Evolutionary conservation across 1,140 invertebrate species (phyloP).

Genomic region (Armadillidium nasatum): DNA sequence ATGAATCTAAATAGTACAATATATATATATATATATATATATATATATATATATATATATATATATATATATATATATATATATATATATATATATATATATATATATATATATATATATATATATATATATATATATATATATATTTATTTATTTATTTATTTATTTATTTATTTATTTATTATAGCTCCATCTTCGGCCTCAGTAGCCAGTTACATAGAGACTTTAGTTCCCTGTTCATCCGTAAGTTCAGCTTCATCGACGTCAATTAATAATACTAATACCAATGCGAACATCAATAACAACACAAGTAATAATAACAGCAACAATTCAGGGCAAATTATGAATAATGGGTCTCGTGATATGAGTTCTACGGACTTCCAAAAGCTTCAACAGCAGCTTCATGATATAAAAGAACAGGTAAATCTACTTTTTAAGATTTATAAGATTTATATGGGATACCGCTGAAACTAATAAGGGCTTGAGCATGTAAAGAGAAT

Average conservation of each 20-base stretch:
- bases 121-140: conserved; percentile 20
- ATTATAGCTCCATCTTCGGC: not conserved
- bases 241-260: not conserved
- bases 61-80: too few relatives aligned
- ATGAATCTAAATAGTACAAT: too few relatives aligned
- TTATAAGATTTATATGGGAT: too few relatives aligned
- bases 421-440: conserved; percentile 52
- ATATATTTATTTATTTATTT: not conserved
- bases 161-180: too few relatives aligned
- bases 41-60: too few relatives aligned
- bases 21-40: too few relatives aligned
- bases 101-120: conserved; percentile 20
- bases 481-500: too few relatives aligned
- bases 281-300: conserved; percentile 26
- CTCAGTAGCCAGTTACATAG: not conserved
- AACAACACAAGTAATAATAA: conserved; percentile 26
- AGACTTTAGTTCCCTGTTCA: not conserved
- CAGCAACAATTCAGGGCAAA: conserved; percentile 41
- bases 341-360: conserved; percentile 68
- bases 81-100: not conserved
- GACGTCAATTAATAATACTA: conserved; percentile 5
- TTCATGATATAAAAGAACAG: conserved; percentile 96
- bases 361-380: conserved; percentile 72
- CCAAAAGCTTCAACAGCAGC: conserved; percentile 89
- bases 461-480: too few relatives aligned